Base-by-base conservation (phyloP, 23 tunicate species). In the Styela plicata region DNA sequence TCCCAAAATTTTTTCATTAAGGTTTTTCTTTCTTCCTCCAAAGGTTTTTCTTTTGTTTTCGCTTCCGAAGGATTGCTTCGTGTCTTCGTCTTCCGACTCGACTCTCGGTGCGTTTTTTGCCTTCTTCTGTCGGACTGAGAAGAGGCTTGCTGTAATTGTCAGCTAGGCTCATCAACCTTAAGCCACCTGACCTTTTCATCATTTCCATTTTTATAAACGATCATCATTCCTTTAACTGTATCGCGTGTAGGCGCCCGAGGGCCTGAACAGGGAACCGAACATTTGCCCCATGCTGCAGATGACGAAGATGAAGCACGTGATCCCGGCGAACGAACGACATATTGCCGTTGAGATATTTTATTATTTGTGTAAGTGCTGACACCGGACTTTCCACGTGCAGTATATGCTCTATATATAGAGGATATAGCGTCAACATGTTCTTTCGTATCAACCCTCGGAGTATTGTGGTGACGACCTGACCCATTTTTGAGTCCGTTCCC, bases 1-100 rank as follows among this genome's bases (percentile, higher is more conserved):
- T 89, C 82, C 94, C 94, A 89, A 35, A 89, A 89, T 64, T 84
- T 89, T 19, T 68, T 64, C 20, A 89, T 32, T 13, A 84, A 28
- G 16, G 82, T 84, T 27, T 79, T 84, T 36, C 22, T 67, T 16
- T 16, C 22, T 13, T 67, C 22, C 30, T 27, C 30, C 31, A 16
- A 17, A 24, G 0, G 17, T 18, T 89, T 89, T 44, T 83, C 74
- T 63, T 63, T 73, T 0, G 26, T 28, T 3, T 44, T 79, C 19
- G 27, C 29, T 63, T 52, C n/a, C 3, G 33, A 70, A 37, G 16
- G 21, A 36, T 25, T 2, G 2, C 17, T 0, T 21, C 21, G 27
- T 77, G 10, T 16, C 18, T 23, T 20, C 24, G 73, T 5, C 10
- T 44, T 44, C 13, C 7, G 18, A 36, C 36, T 21, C 18, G 73